Base-by-base conservation (phyloP, 2,113 vertebrate species). In the Myocastor coypus region DNA sequence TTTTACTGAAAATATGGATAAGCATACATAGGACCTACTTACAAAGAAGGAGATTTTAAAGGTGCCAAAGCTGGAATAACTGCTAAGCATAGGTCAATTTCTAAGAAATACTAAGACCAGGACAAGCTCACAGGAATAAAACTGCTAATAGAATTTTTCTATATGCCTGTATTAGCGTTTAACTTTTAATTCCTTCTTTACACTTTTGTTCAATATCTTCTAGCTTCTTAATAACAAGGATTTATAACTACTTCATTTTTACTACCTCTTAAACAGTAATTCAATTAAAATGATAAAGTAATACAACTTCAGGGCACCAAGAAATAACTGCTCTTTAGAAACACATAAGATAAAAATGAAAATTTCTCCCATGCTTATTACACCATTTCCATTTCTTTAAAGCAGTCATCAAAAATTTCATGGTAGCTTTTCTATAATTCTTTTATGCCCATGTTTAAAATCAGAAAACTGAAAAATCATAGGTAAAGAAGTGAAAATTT, bases 401-500 rank as follows among this genome's bases (percentile, higher is more conserved):
- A 87, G 26, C 19, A 89, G 1, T 22, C 14, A 30, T 28, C 42
- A 85, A 46, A 83, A 68, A 63, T 86, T 63, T 57, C 55, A 24
- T 85, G 61, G 24, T 66, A 86, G 24, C 28, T 26, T 46, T 87
- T 85, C 28, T 66, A 68, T 59, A 63, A 73, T n/a, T 50, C 32
- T 69, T 86, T 81, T 50, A 42, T 34, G 87, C 12, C 75, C 0
- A 28, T 59, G 8, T 78, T 96, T 89, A 64, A 95, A 96, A 87
- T 57, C 85, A 82, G 64, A 82, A 96, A 88, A 64, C 64, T 11
- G 5, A 64, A 87, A 73, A 95, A 73, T 87, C 78, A 61, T 61
- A 90, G 61, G 28, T 64, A 89, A 94, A 89, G 86, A 63, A 78
- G 30, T 92, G 96, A 71, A 87, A 88, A 83, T 37, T 87, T 73